These are phyloP conservation scores for Lepidocolaptes lacrymiger DNA, from an alignment of 2,797 vertebrate genomes.

Conservation along the genomic window DNA sequence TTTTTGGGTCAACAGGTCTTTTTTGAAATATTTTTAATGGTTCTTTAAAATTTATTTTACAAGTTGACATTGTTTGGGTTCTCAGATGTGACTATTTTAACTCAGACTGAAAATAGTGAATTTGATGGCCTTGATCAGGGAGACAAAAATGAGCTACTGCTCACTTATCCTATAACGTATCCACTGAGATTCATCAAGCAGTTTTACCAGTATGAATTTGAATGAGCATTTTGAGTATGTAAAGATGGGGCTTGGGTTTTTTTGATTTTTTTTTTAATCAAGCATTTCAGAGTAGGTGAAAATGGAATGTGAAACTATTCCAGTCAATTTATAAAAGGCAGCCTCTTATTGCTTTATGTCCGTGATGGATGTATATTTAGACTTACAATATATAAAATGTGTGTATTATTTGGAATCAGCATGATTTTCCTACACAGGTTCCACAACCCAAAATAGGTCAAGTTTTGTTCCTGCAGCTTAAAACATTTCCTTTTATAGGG, in stretches of 20 bases:
- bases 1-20: rapidly evolving
- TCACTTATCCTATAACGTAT: neutral
- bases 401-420: neutral
- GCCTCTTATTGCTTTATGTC: neutral
- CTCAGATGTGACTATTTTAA: neutral
- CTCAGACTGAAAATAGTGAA: neutral
- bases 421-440: neutral
- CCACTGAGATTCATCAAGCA: neutral
- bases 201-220: neutral
- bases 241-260: neutral
- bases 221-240: neutral
- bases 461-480: neutral
- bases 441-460: neutral
- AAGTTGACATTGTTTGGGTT: neutral
- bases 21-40: neutral
- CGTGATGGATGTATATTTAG: neutral
- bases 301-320: neutral
- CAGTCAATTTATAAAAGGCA: neutral
- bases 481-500: neutral
- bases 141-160: neutral
- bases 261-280: neutral
- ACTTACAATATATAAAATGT: neutral
- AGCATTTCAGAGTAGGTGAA: neutral
- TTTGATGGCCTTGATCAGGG: neutral
- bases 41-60: neutral